Conservation (phyloP, 2,113 vertebrate species). For the Colinus virginianus region DNA sequence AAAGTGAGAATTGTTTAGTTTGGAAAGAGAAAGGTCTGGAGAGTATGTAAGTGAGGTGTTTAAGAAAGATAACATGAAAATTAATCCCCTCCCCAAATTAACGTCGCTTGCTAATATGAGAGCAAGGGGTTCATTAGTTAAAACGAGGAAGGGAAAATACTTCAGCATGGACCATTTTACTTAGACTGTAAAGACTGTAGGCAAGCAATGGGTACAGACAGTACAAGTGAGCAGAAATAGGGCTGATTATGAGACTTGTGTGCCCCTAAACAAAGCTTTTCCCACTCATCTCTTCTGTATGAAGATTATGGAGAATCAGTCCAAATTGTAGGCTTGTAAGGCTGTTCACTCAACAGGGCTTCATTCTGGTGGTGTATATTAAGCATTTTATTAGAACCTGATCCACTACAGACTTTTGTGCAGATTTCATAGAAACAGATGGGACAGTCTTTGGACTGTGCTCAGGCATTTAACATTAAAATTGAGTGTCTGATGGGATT, state of each 20-base stretch:
- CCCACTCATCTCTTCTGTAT: neutral
- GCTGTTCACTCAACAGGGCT: neutral
- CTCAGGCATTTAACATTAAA: neutral
- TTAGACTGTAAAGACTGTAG: neutral
- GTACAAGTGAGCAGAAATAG: neutral
- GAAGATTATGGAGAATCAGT: neutral
- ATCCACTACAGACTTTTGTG: neutral
- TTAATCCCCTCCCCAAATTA: slow-evolving; percentile 15
- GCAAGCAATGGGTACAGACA: neutral
- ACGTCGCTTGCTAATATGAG: neutral
- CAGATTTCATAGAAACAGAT: neutral
- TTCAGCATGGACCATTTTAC: neutral
- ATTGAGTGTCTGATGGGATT: neutral
- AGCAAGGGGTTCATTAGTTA: neutral
- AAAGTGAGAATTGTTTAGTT: slow-evolving; percentile 73
- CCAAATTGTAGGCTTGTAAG: neutral
- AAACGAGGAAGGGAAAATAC: neutral
- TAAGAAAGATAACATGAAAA: slow-evolving; percentile 40
- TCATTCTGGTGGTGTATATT: neutral
- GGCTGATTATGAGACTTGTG: neutral
- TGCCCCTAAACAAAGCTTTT: neutral
- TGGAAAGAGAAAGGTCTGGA: slow-evolving; percentile 42
- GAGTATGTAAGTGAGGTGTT: slow-evolving; percentile 54
- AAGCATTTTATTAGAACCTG: neutral
- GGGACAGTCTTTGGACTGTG: neutral